A percentile compares a stretch with the other conserved stretches of the same genome.
Conservation (phyloP, 2,113 vertebrate genomes). For the Ariopsis seemanni region DNA sequence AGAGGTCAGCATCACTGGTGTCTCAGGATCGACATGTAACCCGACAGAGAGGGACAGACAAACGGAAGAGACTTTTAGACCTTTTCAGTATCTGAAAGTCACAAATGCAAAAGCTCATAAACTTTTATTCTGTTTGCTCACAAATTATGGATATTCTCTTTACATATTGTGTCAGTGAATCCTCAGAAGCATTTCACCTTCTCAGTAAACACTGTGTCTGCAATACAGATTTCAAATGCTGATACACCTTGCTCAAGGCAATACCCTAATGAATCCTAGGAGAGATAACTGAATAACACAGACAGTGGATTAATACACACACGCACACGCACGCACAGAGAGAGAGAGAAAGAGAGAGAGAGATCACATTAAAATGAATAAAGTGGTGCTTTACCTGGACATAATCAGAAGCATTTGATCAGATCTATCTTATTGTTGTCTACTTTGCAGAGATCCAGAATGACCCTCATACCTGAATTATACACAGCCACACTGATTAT, state of each 20-base stretch:
- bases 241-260: slow-evolving; percentile 72
- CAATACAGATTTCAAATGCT: slow-evolving; percentile 72
- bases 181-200: slow-evolving; percentile 57
- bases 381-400: slow-evolving; percentile 46
- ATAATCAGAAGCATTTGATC: slow-evolving; percentile 17
- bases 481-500: neutral
- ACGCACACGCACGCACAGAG: neutral
- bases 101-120: neutral
- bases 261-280: slow-evolving; percentile 62
- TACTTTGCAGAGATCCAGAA: slow-evolving; percentile 69
- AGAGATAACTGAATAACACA: neutral
- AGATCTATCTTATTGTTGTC: slow-evolving; percentile 29
- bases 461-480: slow-evolving; percentile 66
- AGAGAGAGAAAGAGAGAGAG: neutral
- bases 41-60: too few relatives aligned
- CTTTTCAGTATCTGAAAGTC: slow-evolving; percentile 63
- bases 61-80: slow-evolving; percentile 15
- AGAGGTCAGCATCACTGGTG: too few relatives aligned
- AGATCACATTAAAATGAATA: neutral
- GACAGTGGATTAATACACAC: neutral
- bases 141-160: neutral
- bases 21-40: too few relatives aligned
- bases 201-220: slow-evolving; percentile 64
- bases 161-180: neutral
- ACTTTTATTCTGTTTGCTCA: neutral